Evolutionary conservation across 2,888 invertebrate genomes (phyloP).

Genomic region (Myopa tessellatipennis): DNA sequence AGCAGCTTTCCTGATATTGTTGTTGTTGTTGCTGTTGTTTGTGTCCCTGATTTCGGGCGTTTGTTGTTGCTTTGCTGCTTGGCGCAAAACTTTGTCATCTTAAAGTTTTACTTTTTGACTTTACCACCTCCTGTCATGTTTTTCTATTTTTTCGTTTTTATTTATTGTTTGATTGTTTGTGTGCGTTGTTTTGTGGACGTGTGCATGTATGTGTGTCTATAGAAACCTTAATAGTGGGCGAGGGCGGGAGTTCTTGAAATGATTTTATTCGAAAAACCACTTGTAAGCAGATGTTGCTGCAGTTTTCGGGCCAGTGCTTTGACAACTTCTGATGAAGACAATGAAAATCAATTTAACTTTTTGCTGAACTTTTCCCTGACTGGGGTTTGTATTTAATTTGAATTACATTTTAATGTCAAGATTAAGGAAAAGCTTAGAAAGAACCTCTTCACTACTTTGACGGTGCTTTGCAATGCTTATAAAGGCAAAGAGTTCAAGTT

Average conservation of each 20-base stretch:
- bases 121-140: slow-evolving; percentile 5
- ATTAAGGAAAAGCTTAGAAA: too few relatives aligned
- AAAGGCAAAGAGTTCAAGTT: not conserved
- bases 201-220: not conserved
- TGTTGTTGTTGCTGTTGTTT: slow-evolving; percentile 2
- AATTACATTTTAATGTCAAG: too few relatives aligned
- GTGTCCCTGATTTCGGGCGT: not conserved
- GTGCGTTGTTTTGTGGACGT: not conserved
- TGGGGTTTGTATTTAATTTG: not conserved
- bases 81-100: slow-evolving; percentile 30
- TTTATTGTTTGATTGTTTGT: slow-evolving; percentile 22
- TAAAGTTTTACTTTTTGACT: slow-evolving; percentile 37
- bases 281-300: slow-evolving; percentile 37
- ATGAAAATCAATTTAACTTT: slow-evolving; percentile 52
- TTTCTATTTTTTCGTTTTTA: slow-evolving; percentile 2
- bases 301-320: slow-evolving; percentile 21
- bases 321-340: slow-evolving; percentile 38
- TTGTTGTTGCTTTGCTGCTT: not conserved
- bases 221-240: not conserved
- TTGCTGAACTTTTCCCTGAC: slow-evolving; percentile 41
- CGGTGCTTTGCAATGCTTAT: too few relatives aligned
- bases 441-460: too few relatives aligned
- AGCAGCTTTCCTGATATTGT: slow-evolving; percentile 18
- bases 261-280: slow-evolving; percentile 37
- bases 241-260: slow-evolving; percentile 25